A percentile compares a stretch with the other conserved stretches of the same genome.
Evolutionary conservation across 2,113 vertebrate genomes (phyloP).

Genomic region (Cynocephalus volans): DNA sequence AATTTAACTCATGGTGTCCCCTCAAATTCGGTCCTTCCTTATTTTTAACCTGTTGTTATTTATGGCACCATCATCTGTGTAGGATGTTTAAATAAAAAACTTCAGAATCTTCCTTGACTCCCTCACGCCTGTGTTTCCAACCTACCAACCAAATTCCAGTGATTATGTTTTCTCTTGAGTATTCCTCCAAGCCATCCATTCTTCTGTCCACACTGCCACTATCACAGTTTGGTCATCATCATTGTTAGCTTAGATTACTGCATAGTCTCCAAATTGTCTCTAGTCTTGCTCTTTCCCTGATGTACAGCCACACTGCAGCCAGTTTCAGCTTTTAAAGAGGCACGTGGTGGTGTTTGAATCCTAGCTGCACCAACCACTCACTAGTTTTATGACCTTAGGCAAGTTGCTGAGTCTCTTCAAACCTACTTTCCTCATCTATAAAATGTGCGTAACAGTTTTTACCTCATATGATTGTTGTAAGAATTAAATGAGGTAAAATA

Average conservation of each 20-base stretch:
- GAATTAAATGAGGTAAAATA: neutral
- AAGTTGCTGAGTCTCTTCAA: neutral
- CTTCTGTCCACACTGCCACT: neutral
- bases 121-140: neutral
- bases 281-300: neutral
- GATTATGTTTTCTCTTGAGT: neutral
- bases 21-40: neutral
- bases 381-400: neutral
- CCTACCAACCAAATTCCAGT: neutral
- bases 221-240: neutral
- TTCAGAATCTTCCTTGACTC: neutral
- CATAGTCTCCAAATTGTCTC: neutral
- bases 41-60: neutral
- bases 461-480: neutral
- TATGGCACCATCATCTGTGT: neutral
- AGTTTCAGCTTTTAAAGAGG: neutral
- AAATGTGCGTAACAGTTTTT: neutral
- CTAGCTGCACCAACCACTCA: neutral
- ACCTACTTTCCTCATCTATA: neutral
- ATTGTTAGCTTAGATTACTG: neutral
- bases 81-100: neutral
- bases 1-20: neutral
- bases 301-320: neutral
- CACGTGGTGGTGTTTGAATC: neutral
- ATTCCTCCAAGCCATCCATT: neutral